Conservation (phyloP, 1,140 invertebrate genomes). For the Andrena cerasifolii region DNA sequence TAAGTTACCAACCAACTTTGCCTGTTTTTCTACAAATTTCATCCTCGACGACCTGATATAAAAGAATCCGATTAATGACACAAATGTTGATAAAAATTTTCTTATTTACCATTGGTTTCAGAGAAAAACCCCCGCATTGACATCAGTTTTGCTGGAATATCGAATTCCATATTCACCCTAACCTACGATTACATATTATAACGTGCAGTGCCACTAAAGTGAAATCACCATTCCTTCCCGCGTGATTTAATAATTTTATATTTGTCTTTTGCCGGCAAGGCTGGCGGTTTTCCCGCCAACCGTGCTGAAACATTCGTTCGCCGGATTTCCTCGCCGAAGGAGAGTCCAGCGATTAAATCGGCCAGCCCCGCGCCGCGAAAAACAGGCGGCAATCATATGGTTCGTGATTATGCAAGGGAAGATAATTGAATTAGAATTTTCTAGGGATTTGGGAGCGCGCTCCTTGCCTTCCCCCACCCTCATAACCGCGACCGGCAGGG, state of each 20-base stretch:
- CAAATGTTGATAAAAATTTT: too few species aligned
- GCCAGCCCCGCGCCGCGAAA: constrained; percentile 38
- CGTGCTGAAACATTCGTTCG: background rate
- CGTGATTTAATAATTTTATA: background rate
- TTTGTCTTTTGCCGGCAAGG: background rate
- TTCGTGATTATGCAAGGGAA: constrained; percentile 67
- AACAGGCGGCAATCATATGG: constrained; percentile 69
- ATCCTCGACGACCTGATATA: too few species aligned
- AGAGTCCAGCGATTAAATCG: constrained; percentile 21
- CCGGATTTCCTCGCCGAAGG: constrained; percentile 13
- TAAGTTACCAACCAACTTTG: too few species aligned
- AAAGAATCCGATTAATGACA: too few species aligned
- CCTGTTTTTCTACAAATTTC: too few species aligned
- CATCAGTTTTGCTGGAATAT: too few species aligned
- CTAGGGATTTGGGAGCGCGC: constrained; percentile 55
- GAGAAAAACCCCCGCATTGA: too few species aligned
- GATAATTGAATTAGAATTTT: constrained; percentile 76
- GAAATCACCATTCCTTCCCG: background rate
- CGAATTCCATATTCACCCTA: too few species aligned
- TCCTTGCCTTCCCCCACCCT: constrained; percentile 37
- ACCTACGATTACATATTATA: too few species aligned
- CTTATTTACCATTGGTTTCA: too few species aligned
- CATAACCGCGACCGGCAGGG: constrained; percentile 54
- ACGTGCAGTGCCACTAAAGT: too few species aligned
- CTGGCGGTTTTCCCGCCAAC: constrained; percentile 13